phyloP scores from a whole-genome alignment of 2,888 invertebrate genomes.

The Phortica okadai region DNA sequence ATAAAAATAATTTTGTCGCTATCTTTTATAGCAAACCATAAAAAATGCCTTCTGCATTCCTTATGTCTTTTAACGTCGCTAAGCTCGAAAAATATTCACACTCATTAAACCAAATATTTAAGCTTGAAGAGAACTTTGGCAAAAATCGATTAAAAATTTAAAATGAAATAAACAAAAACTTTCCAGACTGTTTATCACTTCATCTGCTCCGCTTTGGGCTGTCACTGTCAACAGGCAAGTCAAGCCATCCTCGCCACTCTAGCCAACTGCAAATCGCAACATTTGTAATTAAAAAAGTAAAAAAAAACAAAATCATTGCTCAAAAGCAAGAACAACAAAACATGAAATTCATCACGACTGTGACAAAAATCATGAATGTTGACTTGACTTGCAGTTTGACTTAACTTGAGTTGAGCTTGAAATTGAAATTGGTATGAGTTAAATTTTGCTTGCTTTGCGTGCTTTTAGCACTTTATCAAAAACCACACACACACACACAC shows the following conservation, averaged over 20 bases:
- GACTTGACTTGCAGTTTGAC: background rate
- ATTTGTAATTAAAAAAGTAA: conserved; percentile 28
- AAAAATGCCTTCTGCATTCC: too few species aligned
- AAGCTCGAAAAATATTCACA: background rate
- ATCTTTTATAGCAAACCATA: too few species aligned
- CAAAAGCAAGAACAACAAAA: conserved; percentile 60
- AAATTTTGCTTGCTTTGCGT: conserved; percentile 16
- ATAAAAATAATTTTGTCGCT: too few species aligned
- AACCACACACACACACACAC: conserved; percentile 29
- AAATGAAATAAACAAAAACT: conserved; percentile 49
- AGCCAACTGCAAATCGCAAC: background rate
- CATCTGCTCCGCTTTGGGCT: conserved; percentile 42
- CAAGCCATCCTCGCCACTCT: background rate
- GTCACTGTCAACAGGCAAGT: background rate
- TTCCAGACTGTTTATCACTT: conserved; percentile 70
- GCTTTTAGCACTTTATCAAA: conserved; percentile 35
- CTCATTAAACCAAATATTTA: background rate
- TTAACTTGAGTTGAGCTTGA: background rate
- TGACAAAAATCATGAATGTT: conserved; percentile 29
- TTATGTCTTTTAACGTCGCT: too few species aligned
- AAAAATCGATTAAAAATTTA: conserved; percentile 4
- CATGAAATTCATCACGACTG: conserved; percentile 28
- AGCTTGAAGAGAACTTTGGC: background rate
- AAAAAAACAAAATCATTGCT: background rate
- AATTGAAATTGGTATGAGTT: background rate